Conservation (phyloP, 2,888 invertebrate species). For the Labia minor region DNA sequence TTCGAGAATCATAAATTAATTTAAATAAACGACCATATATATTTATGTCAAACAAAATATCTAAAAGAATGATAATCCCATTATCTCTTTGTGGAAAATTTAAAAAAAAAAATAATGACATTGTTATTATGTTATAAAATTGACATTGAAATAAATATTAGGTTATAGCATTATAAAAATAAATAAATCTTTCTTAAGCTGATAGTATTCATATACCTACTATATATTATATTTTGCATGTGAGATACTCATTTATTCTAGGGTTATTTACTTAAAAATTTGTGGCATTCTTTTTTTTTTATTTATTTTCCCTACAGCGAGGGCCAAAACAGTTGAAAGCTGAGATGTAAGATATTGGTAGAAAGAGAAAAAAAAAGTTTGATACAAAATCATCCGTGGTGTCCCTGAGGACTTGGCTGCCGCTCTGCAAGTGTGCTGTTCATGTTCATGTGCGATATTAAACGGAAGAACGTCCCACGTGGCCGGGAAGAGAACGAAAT, state of each 20-base stretch:
- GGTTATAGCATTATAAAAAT: background rate
- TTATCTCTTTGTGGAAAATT: too few species aligned
- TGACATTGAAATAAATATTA: background rate
- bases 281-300: background rate
- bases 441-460: conserved; percentile 7
- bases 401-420: background rate
- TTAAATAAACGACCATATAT: too few species aligned
- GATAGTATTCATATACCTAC: background rate
- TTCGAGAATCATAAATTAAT: too few species aligned
- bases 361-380: background rate
- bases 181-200: background rate
- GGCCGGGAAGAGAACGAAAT: background rate
- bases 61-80: too few species aligned
- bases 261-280: background rate
- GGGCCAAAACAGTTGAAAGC: background rate
- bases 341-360: background rate
- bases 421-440: background rate
- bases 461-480: background rate
- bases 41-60: too few species aligned
- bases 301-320: background rate
- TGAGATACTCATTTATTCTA: background rate
- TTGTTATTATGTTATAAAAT: too few species aligned
- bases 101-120: too few species aligned
- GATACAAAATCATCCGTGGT: background rate
- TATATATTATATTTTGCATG: background rate